These are phyloP conservation scores for Halocynthia roretzi DNA, from an alignment of 23 tunicate species.

Conservation along the genomic window DNA sequence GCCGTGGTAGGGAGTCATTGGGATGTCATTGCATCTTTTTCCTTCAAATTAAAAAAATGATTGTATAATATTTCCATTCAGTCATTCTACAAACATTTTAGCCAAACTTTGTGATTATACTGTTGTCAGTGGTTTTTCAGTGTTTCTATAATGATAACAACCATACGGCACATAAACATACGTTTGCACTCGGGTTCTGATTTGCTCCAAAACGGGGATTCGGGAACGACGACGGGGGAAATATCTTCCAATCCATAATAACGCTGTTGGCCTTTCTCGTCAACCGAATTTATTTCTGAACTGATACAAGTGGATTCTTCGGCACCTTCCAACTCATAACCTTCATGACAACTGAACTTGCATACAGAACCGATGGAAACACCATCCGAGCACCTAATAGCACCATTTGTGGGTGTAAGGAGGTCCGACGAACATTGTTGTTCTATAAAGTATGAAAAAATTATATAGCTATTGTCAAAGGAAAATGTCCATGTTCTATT, in stretches of 20 bases:
- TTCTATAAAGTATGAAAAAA: background rate
- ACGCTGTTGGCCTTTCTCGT: no score
- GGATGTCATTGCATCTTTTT: background rate
- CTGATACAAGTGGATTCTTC: conserved; percentile 1
- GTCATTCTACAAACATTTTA: no score
- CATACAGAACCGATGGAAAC: conserved; percentile 26
- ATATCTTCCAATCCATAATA: no score
- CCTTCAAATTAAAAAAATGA: background rate
- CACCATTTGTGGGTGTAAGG: conserved; percentile 17
- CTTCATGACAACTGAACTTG: conserved; percentile 21
- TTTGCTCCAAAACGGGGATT: background rate
- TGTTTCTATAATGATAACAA: background rate
- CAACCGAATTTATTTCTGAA: background rate
- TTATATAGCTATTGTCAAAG: no score
- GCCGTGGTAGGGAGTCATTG: background rate
- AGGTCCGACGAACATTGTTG: background rate
- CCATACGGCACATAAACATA: background rate
- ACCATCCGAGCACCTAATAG: conserved; percentile 9
- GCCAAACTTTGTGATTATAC: no score
- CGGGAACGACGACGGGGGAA: background rate
- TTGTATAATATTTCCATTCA: no score
- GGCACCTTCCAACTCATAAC: conserved; percentile 25
- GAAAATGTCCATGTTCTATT: background rate
- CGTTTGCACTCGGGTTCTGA: background rate
- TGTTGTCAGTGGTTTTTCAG: no score